A percentile compares a stretch with the other conserved stretches of the same genome.
These are phyloP conservation scores for Pyrochroa serraticornis DNA, from an alignment of 2,888 invertebrate species.

Conservation along the genomic window DNA sequence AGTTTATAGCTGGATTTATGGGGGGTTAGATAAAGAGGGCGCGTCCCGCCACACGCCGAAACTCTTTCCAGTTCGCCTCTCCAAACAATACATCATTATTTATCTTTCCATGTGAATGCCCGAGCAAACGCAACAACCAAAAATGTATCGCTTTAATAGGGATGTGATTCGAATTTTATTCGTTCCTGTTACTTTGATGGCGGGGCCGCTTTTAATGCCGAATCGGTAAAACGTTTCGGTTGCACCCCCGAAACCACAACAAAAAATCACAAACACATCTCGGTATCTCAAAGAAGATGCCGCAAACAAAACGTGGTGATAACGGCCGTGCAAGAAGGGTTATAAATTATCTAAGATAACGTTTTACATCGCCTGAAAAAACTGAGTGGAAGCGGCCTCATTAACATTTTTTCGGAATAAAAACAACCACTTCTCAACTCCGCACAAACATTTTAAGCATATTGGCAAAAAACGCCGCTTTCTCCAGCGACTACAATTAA, in stretches of 20 bases:
- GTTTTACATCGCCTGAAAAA: no score
- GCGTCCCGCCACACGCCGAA: slow-evolving; percentile 14
- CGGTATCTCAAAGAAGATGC: not conserved
- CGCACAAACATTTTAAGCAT: slow-evolving; percentile 9
- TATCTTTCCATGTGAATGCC: slow-evolving; percentile 47
- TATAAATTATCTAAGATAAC: slow-evolving; percentile 9
- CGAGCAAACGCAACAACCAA: slow-evolving; percentile 43
- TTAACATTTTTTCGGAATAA: slow-evolving; percentile 14
- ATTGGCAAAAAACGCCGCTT: slow-evolving; percentile 7
- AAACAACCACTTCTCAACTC: slow-evolving; percentile 5
- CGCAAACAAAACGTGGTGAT: slow-evolving; percentile 11
- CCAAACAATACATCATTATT: slow-evolving; percentile 50
- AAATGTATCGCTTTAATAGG: slow-evolving; percentile 46
- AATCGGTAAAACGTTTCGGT: not conserved
- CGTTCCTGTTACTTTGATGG: slow-evolving; percentile 34
- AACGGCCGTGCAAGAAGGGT: slow-evolving; percentile 4
- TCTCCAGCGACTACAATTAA: no score
- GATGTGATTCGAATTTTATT: slow-evolving; percentile 49
- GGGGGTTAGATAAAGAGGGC: slow-evolving; percentile 22
- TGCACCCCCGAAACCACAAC: no score
- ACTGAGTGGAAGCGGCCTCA: slow-evolving; percentile 8
- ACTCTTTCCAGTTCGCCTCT: slow-evolving; percentile 27
- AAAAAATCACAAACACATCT: no score
- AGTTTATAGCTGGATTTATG: slow-evolving; percentile 27
- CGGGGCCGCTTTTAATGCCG: slow-evolving; percentile 6